phyloP scores from a whole-genome alignment of 35 echinoderm and acorn worm species.

The Ophiothrix spiculata region DNA sequence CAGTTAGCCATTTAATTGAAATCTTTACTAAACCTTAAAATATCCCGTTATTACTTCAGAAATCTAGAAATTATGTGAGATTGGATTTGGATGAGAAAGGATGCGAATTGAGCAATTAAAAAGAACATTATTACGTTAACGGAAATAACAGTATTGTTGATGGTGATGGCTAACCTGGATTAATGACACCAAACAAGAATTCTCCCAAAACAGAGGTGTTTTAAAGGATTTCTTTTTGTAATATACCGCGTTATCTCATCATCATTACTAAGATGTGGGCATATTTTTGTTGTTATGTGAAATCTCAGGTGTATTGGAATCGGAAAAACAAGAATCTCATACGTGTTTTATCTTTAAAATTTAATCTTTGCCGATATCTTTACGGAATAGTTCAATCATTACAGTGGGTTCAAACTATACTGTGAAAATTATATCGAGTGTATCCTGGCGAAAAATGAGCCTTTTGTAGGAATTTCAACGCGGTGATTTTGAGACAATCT shows the following conservation, averaged over 20 bases:
- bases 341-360: neutral
- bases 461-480: neutral
- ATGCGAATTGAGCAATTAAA: too few relatives aligned
- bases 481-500: neutral
- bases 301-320: too few relatives aligned
- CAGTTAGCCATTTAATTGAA: too few relatives aligned
- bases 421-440: constrained; percentile 12
- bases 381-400: neutral
- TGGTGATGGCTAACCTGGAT: too few relatives aligned
- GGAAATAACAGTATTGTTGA: too few relatives aligned
- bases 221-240: neutral
- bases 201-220: neutral
- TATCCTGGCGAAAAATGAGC: neutral
- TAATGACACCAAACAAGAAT: neutral
- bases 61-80: too few relatives aligned
- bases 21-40: too few relatives aligned
- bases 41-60: too few relatives aligned
- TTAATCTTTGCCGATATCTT: neutral
- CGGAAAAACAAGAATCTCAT: neutral
- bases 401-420: neutral
- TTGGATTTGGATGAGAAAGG: too few relatives aligned
- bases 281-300: too few relatives aligned
- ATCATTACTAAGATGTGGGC: neutral
- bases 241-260: neutral
- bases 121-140: too few relatives aligned